These are phyloP conservation scores for Petrocephalus schoutedeni DNA, from an alignment of 2,797 vertebrate genomes.

Conservation along the genomic window DNA sequence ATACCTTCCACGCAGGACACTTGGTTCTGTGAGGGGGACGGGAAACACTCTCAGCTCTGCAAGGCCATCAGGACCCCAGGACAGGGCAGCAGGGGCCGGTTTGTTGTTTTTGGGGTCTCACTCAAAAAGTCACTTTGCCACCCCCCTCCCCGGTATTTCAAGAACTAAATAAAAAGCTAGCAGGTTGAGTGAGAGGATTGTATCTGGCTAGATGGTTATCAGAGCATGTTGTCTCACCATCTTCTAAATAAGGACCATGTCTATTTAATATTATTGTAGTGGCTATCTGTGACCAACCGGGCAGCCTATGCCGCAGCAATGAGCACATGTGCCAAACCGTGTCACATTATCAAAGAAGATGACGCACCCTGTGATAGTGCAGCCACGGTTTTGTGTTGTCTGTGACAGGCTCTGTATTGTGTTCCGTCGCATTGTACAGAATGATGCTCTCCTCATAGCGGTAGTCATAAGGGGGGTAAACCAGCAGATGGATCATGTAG, in stretches of 20 bases:
- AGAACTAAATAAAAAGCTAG: neutral
- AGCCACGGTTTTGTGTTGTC: neutral
- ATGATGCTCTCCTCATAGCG: neutral
- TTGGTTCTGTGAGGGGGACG: neutral
- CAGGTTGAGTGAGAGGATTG: neutral
- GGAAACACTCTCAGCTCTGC: neutral
- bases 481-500: accelerated
- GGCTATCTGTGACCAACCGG: neutral
- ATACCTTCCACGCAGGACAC: neutral
- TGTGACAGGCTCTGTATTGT: neutral
- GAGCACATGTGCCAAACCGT: neutral
- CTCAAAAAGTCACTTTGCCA: neutral
- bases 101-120: neutral
- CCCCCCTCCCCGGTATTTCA: neutral
- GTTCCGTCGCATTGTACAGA: neutral
- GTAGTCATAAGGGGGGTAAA: no score
- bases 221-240: neutral
- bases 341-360: accelerated
- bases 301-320: neutral
- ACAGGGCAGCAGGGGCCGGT: neutral
- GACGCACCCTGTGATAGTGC: neutral
- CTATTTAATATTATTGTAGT: neutral
- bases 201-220: neutral
- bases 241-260: neutral
- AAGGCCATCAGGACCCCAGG: neutral